These are phyloP conservation scores for Phortica okadai DNA, from an alignment of 2,888 invertebrate genomes.

Conservation along the genomic window DNA sequence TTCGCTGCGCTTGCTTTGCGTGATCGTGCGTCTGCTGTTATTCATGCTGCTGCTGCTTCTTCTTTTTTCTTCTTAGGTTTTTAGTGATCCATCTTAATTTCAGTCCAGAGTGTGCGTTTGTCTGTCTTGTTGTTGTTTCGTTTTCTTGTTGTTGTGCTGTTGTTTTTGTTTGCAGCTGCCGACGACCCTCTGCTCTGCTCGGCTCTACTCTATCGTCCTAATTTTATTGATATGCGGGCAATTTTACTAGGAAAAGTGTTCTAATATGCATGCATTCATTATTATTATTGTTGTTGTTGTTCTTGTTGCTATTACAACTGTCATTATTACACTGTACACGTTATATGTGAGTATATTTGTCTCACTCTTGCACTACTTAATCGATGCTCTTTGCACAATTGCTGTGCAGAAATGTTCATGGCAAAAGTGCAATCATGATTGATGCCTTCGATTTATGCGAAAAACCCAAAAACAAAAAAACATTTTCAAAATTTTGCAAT, in stretches of 20 bases:
- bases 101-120: not conserved
- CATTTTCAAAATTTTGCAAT: constrained; percentile 20
- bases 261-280: constrained; percentile 17
- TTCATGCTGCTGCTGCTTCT: constrained; percentile 50
- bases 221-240: constrained; percentile 17
- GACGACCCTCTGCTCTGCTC: not conserved
- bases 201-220: not conserved
- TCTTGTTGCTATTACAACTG: not conserved
- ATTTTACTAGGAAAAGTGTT: constrained; percentile 31
- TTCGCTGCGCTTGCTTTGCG: constrained; percentile 5
- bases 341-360: not conserved
- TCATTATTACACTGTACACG: not conserved
- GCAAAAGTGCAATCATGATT: constrained; percentile 21
- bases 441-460: constrained; percentile 25
- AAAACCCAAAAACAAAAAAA: constrained; percentile 7
- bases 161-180: not conserved
- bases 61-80: constrained; percentile 47
- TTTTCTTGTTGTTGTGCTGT: not conserved
- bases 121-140: not conserved
- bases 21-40: not conserved
- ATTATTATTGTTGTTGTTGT: not conserved
- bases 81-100: constrained; percentile 15
- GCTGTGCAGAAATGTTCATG: not conserved
- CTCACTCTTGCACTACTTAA: not conserved
- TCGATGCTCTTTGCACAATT: not conserved